Percentiles rank a stretch among this genome's conserved stretches.
These are phyloP conservation scores for Aporophyla nigra DNA, from an alignment of 2,888 invertebrate species.

Conservation along the genomic window DNA sequence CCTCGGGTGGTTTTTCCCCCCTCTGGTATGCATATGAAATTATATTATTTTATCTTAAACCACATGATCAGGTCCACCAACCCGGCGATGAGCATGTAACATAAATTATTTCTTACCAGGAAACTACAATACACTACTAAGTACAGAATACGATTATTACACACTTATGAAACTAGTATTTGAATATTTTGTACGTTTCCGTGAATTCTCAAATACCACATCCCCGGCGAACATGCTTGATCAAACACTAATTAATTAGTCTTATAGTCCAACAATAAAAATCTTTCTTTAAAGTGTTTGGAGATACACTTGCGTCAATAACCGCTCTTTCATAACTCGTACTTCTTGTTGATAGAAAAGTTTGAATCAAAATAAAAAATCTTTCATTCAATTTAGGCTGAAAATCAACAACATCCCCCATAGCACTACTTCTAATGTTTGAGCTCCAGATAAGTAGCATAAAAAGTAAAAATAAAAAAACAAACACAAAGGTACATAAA, in stretches of 20 bases:
- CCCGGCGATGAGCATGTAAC: not conserved
- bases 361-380: not conserved
- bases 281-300: slow-evolving; percentile 16
- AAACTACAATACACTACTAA: not conserved
- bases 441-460: too few species aligned
- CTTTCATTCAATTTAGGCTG: not conserved
- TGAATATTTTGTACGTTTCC: slow-evolving; percentile 40
- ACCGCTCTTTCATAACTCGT: not conserved
- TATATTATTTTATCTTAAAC: not conserved
- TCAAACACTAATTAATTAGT: slow-evolving; percentile 11
- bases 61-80: not conserved
- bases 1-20: not conserved
- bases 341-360: not conserved
- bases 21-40: not conserved
- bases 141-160: slow-evolving; percentile 24
- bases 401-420: not conserved
- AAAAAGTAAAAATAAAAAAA: too few species aligned
- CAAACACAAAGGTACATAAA: too few species aligned
- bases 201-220: slow-evolving; percentile 6
- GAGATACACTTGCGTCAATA: not conserved
- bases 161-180: slow-evolving; percentile 7
- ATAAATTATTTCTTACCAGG: slow-evolving; percentile 9
- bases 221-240: slow-evolving; percentile 13
- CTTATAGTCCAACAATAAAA: slow-evolving; percentile 2
- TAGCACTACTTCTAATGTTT: too few species aligned